Evolutionary conservation across 2,888 invertebrate genomes (phyloP), one percentile per base, ranked within the genome.

Genomic region (Pristionchus entomophagus): DNA sequence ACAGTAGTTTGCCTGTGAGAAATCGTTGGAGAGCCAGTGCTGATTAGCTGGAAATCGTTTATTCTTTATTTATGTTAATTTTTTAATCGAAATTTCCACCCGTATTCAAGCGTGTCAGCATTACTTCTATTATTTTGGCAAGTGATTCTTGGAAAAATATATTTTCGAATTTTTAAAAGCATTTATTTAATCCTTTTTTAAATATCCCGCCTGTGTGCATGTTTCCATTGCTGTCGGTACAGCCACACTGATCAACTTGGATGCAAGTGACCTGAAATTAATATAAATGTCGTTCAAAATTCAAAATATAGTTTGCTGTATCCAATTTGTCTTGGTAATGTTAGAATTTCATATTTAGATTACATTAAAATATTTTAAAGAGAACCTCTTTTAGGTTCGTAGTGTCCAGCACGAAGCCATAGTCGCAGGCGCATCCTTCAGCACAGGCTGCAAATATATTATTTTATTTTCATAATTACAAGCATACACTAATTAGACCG

Each of bases 391-490:
- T 14, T 1, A 77, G 77, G 19, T 45, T n/a, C 1, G 89, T 85
- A 78, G 89, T 89, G 87, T 91, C 91, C 12, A 88, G 73, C 0
- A 93, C 91, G 86, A 89, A 92, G 32, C 93, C 93, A 10, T 88
- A 84, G 82, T 92, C 91, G 86, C 93, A 93, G 56, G 88, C 88
- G 86, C 93, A 93, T 10, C 93, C 93, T 85, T 93, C 93, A 35
- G 86, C 85, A 83, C 91, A 91, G 45, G 89, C 89, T 87, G 82
- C n/a, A n/a, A 65, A 87, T 56, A 56, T 4, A 53, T 19, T 14
- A 53, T 53, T 4, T 8, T 2, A 80, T 73, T n/a, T 84, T 86
- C 86, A 32, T 69, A 38, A 32, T 87, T 78, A 69, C 87, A 88
- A 38, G 65, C 73, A 26, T 83, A 85, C n/a, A 87, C n/a, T n/a